A percentile compares a stretch with the other conserved stretches of the same genome.
These are phyloP conservation scores for Amyelois transitella DNA, from an alignment of 1,140 invertebrate species.

Conservation along the genomic window DNA sequence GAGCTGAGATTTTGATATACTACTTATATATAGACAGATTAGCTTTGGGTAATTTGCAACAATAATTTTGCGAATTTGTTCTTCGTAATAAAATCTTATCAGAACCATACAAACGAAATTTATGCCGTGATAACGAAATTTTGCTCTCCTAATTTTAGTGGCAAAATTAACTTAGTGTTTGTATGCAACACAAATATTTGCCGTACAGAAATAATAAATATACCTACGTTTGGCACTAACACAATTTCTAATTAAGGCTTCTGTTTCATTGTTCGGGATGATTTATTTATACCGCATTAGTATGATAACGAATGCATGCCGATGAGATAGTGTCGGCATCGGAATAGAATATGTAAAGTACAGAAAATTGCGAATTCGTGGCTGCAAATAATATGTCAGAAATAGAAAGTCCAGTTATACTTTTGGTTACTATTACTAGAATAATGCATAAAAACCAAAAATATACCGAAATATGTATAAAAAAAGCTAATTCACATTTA, in stretches of 20 bases:
- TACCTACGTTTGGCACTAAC: background rate
- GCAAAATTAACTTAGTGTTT: background rate
- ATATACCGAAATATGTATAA: no score
- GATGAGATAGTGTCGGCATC: constrained; percentile 6
- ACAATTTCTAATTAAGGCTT: background rate
- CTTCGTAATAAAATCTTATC: background rate
- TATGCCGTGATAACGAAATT: background rate
- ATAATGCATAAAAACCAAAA: no score
- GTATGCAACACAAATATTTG: background rate
- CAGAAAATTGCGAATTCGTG: background rate
- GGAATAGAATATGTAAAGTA: background rate
- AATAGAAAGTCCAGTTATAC: no score
- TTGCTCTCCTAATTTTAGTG: background rate
- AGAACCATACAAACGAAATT: background rate
- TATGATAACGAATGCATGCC: constrained; percentile 6
- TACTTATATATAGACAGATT: no score
- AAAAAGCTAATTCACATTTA: no score
- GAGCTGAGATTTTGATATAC: no score
- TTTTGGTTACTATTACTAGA: no score
- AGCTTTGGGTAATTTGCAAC: no score
- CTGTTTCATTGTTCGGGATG: constrained; percentile 1
- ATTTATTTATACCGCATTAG: constrained; percentile 12
- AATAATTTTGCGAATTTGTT: no score
- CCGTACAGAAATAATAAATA: background rate
- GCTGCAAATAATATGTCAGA: no score